phyloP scores from a whole-genome alignment of 2,888 invertebrate genomes.

The Ditylenchus weischeri region DNA sequence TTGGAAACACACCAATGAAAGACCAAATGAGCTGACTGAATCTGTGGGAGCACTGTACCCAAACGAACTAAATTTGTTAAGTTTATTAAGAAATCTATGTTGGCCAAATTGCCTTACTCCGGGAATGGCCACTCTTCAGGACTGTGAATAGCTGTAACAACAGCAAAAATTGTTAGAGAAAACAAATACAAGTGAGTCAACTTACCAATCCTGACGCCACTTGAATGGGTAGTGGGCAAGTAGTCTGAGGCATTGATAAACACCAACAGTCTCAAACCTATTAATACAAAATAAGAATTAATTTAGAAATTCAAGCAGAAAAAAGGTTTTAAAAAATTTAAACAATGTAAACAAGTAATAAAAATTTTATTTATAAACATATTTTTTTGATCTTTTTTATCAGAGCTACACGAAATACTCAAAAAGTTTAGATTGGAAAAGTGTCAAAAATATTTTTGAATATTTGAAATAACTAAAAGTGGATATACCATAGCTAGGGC shows the following conservation, averaged over 20 bases:
- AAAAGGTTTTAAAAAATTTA: too few relatives aligned
- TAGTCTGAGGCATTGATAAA: slow-evolving; percentile 57
- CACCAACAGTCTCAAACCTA: slow-evolving; percentile 54
- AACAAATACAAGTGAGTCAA: slow-evolving; percentile 1
- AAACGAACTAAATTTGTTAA: slow-evolving; percentile 37
- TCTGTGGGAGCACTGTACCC: slow-evolving; percentile 56
- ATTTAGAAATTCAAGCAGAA: slow-evolving; percentile 3
- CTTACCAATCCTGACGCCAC: slow-evolving; percentile 32
- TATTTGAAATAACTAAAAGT: background rate
- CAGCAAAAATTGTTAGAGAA: slow-evolving; percentile 19
- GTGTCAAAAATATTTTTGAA: too few relatives aligned
- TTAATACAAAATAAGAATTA: slow-evolving; percentile 1
- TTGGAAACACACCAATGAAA: slow-evolving; percentile 39
- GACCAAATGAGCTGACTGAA: slow-evolving; percentile 50
- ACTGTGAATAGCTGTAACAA: slow-evolving; percentile 55
- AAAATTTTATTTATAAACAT: too few relatives aligned
- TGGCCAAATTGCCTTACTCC: slow-evolving; percentile 26
- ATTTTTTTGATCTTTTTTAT: too few relatives aligned
- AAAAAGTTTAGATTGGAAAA: too few relatives aligned
- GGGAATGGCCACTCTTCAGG: slow-evolving; percentile 53
- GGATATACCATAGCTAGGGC: slow-evolving; percentile 51
- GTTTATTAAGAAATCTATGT: background rate
- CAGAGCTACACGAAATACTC: too few relatives aligned
- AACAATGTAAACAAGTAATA: too few relatives aligned
- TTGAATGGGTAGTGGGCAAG: slow-evolving; percentile 55